A percentile compares a stretch with the other conserved stretches of the same genome.
These are phyloP conservation scores for Phyllostomus discolor DNA, from an alignment of 2,113 vertebrate genomes.

Conservation along the genomic window DNA sequence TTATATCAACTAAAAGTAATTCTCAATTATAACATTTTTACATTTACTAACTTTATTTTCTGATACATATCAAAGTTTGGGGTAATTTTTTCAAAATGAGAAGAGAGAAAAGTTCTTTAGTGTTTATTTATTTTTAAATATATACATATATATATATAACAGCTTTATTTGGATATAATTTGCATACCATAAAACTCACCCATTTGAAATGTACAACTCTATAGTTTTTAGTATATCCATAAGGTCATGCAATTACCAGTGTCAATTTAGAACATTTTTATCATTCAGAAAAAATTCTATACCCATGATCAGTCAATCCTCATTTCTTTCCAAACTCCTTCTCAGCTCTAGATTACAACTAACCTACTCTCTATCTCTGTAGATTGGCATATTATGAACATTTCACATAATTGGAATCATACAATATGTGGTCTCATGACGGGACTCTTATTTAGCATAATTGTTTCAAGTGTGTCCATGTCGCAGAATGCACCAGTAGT, in stretches of 20 bases:
- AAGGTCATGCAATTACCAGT: not conserved
- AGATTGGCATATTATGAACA: not conserved
- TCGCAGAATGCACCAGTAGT: not conserved
- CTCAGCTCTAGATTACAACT: not conserved
- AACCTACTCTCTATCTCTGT: not conserved
- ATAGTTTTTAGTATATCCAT: not conserved
- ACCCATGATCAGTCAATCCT: not conserved
- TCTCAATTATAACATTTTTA: constrained; percentile 17
- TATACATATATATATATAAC: not conserved
- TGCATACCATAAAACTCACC: not conserved
- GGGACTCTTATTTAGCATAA: not conserved
- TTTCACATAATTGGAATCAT: not conserved
- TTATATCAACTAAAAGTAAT: constrained; percentile 13
- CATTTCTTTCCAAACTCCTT: not conserved
- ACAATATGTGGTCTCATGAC: not conserved
- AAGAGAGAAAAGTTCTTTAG: not conserved
- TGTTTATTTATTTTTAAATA: not conserved
- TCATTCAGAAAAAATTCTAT: not conserved
- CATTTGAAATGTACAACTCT: not conserved
- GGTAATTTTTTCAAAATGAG: not conserved
- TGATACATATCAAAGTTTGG: not conserved
- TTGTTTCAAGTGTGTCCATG: not conserved
- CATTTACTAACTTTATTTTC: not conserved
- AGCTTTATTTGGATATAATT: not conserved
- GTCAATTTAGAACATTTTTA: not conserved